A percentile compares a stretch with the other conserved stretches of the same genome.
These are phyloP conservation scores for Hoplodrina blanda DNA, from an alignment of 2,888 invertebrate genomes.

Conservation along the genomic window DNA sequence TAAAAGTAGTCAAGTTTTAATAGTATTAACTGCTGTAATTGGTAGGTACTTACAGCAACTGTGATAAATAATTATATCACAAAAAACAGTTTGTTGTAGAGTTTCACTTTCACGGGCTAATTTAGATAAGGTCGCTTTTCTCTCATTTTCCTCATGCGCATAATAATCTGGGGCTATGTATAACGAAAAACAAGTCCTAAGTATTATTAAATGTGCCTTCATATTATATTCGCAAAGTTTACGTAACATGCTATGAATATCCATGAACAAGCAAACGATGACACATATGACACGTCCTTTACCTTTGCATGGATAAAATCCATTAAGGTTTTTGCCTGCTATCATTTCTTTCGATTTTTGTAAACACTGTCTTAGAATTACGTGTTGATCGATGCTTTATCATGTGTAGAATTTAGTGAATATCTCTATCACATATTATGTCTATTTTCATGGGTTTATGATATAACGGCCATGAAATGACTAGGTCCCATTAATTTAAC, in stretches of 20 bases:
- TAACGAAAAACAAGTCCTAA: constrained; percentile 21
- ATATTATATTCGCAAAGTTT: constrained; percentile 48
- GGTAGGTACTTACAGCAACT: neutral
- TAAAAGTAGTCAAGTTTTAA: neutral
- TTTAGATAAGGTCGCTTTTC: constrained; percentile 8
- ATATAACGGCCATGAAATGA: too few species aligned
- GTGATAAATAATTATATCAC: neutral
- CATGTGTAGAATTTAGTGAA: neutral
- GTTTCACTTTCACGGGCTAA: neutral
- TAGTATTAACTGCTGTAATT: neutral
- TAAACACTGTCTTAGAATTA: constrained; percentile 28
- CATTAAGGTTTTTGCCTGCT: constrained; percentile 21
- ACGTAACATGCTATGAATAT: constrained; percentile 66
- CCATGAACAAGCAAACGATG: constrained; percentile 61
- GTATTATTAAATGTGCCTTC: constrained; percentile 37
- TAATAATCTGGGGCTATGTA: neutral
- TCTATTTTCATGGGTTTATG: neutral
- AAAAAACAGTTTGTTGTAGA: neutral
- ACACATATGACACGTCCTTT: constrained; percentile 49
- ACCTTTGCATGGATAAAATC: constrained; percentile 30
- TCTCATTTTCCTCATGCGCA: constrained; percentile 1
- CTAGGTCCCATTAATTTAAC: too few species aligned
- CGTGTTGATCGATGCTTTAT: neutral
- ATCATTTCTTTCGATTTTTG: constrained; percentile 27
- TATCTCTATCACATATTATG: neutral